phyloP scores from a whole-genome alignment of 2,888 invertebrate genomes.

The Oxyteleia sp. region DNA sequence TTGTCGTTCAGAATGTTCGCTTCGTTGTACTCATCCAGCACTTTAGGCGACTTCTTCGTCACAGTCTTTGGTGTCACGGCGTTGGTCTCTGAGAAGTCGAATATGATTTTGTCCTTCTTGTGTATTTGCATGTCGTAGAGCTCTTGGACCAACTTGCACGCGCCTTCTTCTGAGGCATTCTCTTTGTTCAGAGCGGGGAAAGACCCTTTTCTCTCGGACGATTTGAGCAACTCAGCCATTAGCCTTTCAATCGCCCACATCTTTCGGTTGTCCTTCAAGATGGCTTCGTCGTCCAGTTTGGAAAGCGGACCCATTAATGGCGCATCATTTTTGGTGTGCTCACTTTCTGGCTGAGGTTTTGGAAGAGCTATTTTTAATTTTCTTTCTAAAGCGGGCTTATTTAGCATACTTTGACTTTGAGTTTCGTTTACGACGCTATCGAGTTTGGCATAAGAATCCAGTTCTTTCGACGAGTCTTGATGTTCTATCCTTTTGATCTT shows the following conservation, averaged over 20 bases:
- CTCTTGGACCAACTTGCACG: constrained; percentile 78
- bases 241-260: constrained; percentile 85
- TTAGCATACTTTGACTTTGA: background rate
- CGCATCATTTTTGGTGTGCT: background rate
- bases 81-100: constrained; percentile 71
- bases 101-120: constrained; percentile 44
- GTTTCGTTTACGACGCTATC: background rate
- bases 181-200: constrained; percentile 6
- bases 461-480: constrained; percentile 50
- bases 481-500: constrained; percentile 18
- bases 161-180: constrained; percentile 26
- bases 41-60: constrained; percentile 79
- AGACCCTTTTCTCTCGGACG: constrained; percentile 72
- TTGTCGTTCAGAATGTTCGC: constrained; percentile 82
- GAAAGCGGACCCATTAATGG: background rate
- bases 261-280: constrained; percentile 82
- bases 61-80: constrained; percentile 68
- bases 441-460: constrained; percentile 14
- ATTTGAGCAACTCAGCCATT: constrained; percentile 81
- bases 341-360: background rate
- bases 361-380: constrained; percentile 14
- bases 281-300: constrained; percentile 48
- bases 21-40: constrained; percentile 82
- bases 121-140: constrained; percentile 78
- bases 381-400: background rate